Conservation (phyloP, 2,888 invertebrate genomes). For the Conus canariensis region DNA sequence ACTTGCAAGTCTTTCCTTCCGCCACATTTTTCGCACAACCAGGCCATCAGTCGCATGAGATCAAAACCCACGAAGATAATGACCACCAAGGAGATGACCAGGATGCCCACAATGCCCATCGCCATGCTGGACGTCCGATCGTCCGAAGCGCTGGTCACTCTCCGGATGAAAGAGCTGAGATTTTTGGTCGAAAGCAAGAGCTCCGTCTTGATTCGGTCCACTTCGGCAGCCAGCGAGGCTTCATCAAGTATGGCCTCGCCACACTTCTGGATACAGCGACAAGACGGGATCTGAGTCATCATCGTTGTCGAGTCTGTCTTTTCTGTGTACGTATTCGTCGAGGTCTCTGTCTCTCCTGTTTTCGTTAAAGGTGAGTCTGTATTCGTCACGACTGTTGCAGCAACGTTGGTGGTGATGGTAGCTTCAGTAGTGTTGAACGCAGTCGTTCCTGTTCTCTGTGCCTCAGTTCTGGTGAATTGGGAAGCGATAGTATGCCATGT, state of each 20-base stretch:
- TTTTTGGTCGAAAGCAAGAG: background rate
- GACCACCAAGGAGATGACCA: background rate
- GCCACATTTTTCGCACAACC: background rate
- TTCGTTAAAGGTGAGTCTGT: too few species aligned
- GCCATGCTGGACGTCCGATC: background rate
- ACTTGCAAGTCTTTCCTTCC: background rate
- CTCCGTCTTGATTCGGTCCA: background rate
- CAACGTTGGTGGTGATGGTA: too few species aligned
- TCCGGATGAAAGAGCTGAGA: background rate
- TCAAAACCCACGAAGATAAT: background rate
- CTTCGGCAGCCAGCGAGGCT: background rate
- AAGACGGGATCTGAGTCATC: background rate
- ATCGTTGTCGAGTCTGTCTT: too few species aligned
- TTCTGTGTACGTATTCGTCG: background rate
- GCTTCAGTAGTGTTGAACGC: too few species aligned
- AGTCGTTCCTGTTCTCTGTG: too few species aligned
- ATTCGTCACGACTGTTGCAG: too few species aligned
- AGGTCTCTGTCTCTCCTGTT: background rate
- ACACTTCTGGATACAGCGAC: background rate
- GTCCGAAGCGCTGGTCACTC: slow-evolving; percentile 9
- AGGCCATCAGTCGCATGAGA: background rate
- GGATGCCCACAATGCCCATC: background rate
- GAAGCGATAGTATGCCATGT: too few species aligned
- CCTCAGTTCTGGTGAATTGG: too few species aligned
- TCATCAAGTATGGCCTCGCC: background rate